Evolutionary conservation across 2,797 vertebrate species (phyloP), one percentile per base, ranked within the genome.

Genomic region (Morelia viridis): DNA sequence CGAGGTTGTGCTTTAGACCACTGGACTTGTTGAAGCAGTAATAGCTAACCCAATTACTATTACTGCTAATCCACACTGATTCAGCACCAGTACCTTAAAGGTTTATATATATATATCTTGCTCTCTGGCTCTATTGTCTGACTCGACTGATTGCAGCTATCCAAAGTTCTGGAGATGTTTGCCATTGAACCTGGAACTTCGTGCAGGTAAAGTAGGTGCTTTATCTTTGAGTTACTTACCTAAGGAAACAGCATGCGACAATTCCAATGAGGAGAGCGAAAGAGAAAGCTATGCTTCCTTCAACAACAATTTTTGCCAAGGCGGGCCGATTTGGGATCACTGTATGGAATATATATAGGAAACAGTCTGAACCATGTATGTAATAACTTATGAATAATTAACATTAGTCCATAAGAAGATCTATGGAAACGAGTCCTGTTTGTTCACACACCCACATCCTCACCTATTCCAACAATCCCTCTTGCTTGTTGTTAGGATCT

Each of bases 301-400:
- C 60, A 0, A 92, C 92, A 3, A 94, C 56, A 1, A 94, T 88
- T 64, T 85, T 83, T 11, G 90, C 87, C 41, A 93, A 76, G 41
- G 91, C 87, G 0, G 93, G 92, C 12, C 92, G 41, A 53, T 90
- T 91, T 71, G 90, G 90, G 57, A 94, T 94, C 92, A 93, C 92
- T 94, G 60, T 15, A 71, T 50, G 22, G 41, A 50, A 56, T 0
- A 50, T n/a, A 50, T 15, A 35, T n/a, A 41, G 19, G 13, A 88
- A 91, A 68, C 22, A 31, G 11, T 57, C 35, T 80, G 22, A 91
- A 1, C 35, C 4, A 89, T 5, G 26, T 3, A 24, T 5, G 17
- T 15, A 50, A 22, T 13, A 68, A 64, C 11, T 56, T 83, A 85
- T 13, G 11, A 9, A 35, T 0, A 46, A 50, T 50, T 50, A 50